phyloP scores from a whole-genome alignment of 2,888 invertebrate genomes.

The Eristalis pertinax region DNA sequence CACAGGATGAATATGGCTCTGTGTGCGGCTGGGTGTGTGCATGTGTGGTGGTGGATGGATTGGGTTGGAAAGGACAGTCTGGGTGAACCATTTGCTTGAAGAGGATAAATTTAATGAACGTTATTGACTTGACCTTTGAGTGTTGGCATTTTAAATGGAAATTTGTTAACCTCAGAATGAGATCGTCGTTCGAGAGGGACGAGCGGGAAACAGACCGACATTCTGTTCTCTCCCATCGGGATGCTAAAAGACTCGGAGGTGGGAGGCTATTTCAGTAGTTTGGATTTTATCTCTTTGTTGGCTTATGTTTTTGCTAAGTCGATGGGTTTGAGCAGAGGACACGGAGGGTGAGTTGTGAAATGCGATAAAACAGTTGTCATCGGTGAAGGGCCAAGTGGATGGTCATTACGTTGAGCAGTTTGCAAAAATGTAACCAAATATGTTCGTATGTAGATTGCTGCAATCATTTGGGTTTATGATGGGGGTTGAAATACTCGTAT shows the following conservation, averaged over 20 bases:
- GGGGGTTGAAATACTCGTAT: background rate
- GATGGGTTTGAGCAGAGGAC: conserved; percentile 1
- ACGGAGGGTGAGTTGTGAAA: background rate
- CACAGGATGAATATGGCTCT: conserved; percentile 20
- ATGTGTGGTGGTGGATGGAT: background rate
- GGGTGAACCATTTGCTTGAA: conserved; percentile 6
- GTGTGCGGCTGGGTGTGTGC: background rate
- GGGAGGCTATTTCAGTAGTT: conserved; percentile 13
- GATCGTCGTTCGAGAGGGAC: background rate
- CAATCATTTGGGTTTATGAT: background rate
- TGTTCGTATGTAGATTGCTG: conserved; percentile 21
- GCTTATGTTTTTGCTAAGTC: conserved; percentile 24
- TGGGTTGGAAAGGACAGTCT: conserved; percentile 20
- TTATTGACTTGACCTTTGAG: conserved; percentile 71
- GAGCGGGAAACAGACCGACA: conserved; percentile 1
- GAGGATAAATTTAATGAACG: conserved; percentile 63
- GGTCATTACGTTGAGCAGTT: conserved; percentile 28
- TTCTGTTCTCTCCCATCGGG: too few relatives aligned
- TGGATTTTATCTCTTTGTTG: conserved; percentile 41
- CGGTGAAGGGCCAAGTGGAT: conserved; percentile 11
- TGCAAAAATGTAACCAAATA: conserved; percentile 40
- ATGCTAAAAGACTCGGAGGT: too few relatives aligned
- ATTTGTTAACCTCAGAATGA: conserved; percentile 64
- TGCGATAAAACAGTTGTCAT: conserved; percentile 8
- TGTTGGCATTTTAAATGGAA: conserved; percentile 64